Conservation (phyloP, 1,140 invertebrate species). For the Aphaenogaster rudis region DNA sequence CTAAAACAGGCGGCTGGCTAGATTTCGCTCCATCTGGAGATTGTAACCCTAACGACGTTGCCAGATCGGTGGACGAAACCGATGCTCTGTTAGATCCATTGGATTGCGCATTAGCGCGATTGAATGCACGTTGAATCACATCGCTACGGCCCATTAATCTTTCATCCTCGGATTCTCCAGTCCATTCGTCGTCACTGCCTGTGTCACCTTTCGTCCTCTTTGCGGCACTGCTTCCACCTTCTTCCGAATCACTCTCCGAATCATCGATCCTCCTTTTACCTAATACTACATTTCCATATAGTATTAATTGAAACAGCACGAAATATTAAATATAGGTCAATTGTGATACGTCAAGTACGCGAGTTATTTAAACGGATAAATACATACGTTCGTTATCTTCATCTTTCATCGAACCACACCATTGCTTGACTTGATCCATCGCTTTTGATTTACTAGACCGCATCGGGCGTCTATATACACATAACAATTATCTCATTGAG, state of each 20-base stretch:
- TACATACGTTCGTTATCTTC: constrained; percentile 85
- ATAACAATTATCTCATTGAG: constrained; percentile 39
- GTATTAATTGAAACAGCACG: constrained; percentile 5
- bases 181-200: constrained; percentile 86
- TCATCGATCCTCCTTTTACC: constrained; percentile 83
- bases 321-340: not conserved
- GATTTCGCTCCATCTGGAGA: constrained; percentile 79
- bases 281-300: constrained; percentile 69
- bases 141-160: constrained; percentile 82
- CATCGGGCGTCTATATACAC: constrained; percentile 88
- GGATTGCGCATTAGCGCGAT: constrained; percentile 83
- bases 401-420: constrained; percentile 91
- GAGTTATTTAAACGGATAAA: constrained; percentile 1
- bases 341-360: not conserved
- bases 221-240: constrained; percentile 82
- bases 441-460: constrained; percentile 93
- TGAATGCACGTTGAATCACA: constrained; percentile 85
- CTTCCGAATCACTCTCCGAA: constrained; percentile 87
- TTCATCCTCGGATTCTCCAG: constrained; percentile 85
- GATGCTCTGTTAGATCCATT: constrained; percentile 83
- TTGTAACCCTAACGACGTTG: constrained; percentile 78
- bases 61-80: constrained; percentile 78
- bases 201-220: constrained; percentile 87
- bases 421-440: constrained; percentile 94
- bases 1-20: constrained; percentile 84